Evolutionary conservation across 2,797 vertebrate species (phyloP), one percentile per base, ranked within the genome.

Genomic region (Notamacropus eugenii): DNA sequence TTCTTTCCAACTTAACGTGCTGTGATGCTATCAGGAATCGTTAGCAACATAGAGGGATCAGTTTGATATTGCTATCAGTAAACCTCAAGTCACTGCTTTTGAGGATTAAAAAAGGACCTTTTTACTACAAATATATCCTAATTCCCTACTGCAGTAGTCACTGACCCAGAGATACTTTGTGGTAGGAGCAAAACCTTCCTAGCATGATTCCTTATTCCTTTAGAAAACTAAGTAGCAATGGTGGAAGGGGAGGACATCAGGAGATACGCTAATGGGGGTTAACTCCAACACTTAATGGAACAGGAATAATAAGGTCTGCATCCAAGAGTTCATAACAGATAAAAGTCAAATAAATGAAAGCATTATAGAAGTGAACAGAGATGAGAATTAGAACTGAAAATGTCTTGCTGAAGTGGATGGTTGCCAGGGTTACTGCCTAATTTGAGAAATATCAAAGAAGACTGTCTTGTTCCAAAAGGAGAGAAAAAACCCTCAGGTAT

Each of bases 341-440:
- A 31, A 94, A 54, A 19, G 24, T 52, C 57, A 57, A 11, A 74
- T 92, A 57, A 14, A 90, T 92, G 29, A 90, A 93, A 94, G 54
- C 92, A 94, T 1, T n/a, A 12, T 52, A 0, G 55, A 91, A 93
- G 91, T 13, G 87, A 92, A 62, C 40, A 90, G 19, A 27, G 46
- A 58, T 27, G 31, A 90, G 34, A 46, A 56, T 12, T 22, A 40
- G n/a, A 74, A 74, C n/a, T 40, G 6, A 52, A 52, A 52, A 52
- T 52, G n/a, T 74, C 0, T 5, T 93, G 54, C 62, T 46, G 13
- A 92, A 90, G 90, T 92, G 6, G 52, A 1, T 93, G 11, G 24
- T 93, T 91, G 55, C 12, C 28, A 82, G 93, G 52, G 62, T 58
- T 92, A 92, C 94, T 95, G 92, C 92, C 55, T 90, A 94, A 58